phyloP scores from a whole-genome alignment of 2,888 invertebrate species.

The Orthonychiurus folsomi region DNA sequence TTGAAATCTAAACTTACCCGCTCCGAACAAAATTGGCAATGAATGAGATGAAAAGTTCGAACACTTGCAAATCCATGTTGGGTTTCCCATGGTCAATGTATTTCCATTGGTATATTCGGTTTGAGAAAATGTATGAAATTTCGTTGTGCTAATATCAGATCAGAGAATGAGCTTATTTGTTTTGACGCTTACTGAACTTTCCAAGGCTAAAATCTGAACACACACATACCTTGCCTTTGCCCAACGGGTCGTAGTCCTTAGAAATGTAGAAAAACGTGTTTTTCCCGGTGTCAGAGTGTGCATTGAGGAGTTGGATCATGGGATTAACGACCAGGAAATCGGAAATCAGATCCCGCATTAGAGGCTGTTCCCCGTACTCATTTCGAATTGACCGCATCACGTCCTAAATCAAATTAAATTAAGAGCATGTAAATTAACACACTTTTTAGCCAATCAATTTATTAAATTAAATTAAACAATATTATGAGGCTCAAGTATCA shows the following conservation, averaged over 20 bases:
- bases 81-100: slow-evolving; percentile 25
- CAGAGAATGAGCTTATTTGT: background rate
- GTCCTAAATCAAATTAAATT: slow-evolving; percentile 22
- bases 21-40: slow-evolving; percentile 35
- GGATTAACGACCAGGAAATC: slow-evolving; percentile 37
- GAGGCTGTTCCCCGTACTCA: slow-evolving; percentile 32
- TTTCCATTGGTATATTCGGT: slow-evolving; percentile 36
- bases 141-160: slow-evolving; percentile 28
- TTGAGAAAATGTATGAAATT: slow-evolving; percentile 37
- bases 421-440: background rate
- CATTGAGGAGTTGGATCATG: slow-evolving; percentile 28
- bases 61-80: slow-evolving; percentile 29
- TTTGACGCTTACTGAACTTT: too few relatives aligned
- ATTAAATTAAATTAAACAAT: too few relatives aligned
- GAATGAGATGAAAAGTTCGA: slow-evolving; percentile 30
- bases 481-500: too few relatives aligned
- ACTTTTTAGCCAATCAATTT: too few relatives aligned
- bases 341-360: slow-evolving; percentile 33
- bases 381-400: slow-evolving; percentile 30
- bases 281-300: slow-evolving; percentile 30
- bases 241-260: slow-evolving; percentile 36
- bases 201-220: background rate
- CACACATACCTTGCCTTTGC: slow-evolving; percentile 25
- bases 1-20: slow-evolving; percentile 24
- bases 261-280: slow-evolving; percentile 39